Base-by-base conservation (phyloP, 1,140 invertebrate genomes). In the Aphis craccivora region DNA sequence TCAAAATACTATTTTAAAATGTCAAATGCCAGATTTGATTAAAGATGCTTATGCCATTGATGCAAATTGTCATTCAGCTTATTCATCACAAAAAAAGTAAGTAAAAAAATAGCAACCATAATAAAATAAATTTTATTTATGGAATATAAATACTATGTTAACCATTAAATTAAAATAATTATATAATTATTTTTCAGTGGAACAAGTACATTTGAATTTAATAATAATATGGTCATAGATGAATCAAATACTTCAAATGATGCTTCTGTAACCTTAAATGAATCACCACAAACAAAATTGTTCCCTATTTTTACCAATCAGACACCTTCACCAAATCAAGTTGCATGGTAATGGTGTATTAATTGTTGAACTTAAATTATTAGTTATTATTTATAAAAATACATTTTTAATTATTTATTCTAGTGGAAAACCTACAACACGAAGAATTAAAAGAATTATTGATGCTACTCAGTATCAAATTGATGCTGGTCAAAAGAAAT, bases 401-500 rank as follows among this genome's bases (percentile, higher is more conserved):
- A 48, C 1, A 67, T 81, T 43, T 67, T 91, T n/a, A n/a, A n/a
- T n/a, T n/a, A 43, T 37, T 86, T 55, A 14, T 55, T 83, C 7
- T 87, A 84, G 22, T 91, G 86, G 20, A 45, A 92, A 91, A 67
- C n/a, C 60, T 23, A 51, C 90, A 23, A 20, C n/a, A 40, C 30
- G 84, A 23, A 91, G 25, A 87, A 40, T 67, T 37, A 93, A 93
- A 93, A 83, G 91, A 86, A 53, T 93, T 93, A 30, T 94, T n/a
- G 94, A 94, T 90, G 94, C 95, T 1, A 95, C 96, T 95, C 97
- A 98, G 94, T 97, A 97, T 95, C 96, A 97, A 84, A 96, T 98
- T 55, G 98, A 98, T 96, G 97, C 97, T 30, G 98, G 98, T 1
- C 98, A 99, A 95, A 98, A 97, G 95, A 95, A 96, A 84, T 97